Evolutionary conservation across 2,113 vertebrate genomes (phyloP), one percentile per base, ranked within the genome.

Genomic region (Mirza zaza): DNA sequence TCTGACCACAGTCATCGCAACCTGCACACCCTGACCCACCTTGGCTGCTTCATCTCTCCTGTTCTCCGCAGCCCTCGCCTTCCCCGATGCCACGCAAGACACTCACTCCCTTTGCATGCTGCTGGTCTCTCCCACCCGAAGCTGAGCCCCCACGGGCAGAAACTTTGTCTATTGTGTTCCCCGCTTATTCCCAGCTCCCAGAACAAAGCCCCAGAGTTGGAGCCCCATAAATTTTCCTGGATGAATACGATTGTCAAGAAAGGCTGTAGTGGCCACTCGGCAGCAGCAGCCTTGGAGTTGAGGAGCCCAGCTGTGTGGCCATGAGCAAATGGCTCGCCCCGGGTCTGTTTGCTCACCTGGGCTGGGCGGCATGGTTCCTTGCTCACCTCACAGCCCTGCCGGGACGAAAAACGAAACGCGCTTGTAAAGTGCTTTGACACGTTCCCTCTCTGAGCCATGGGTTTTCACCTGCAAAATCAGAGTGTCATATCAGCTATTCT

Each of bases 321-420:
- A 0, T 5, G 27, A 63, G 39, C 27, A 3, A 42, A 29, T 0
- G 32, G 50, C 50, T 61, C 21, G 4, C 27, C 32, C 36, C 52
- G 17, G 0, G 27, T 71, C 73, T 42, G 6, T 32, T 34, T 82
- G 29, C 63, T 87, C 50, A 25, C 55, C 23, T 15, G 39, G 82
- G 68, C 23, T 15, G 39, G 77, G 68, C 70, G 11, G 59, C 32
- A 0, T 8, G 83, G 23, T 59, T 55, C 42, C 29, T n/a, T 68
- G 20, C 84, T 77, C 42, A 6, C 39, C 68, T n/a, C 70, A 14
- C 17, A 55, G 76, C 34, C 4, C 57, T 1, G 32, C 87, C 42
- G 76, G 70, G 36, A 34, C 1, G 45, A 39, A 65, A 75, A 50
- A 0, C 0, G 14, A 65, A n/a, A 32, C 0, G 63, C 18, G 12